A percentile compares a stretch with the other conserved stretches of the same genome.
Conservation (phyloP, 2,888 invertebrate genomes). For the Proisotoma minuta region DNA sequence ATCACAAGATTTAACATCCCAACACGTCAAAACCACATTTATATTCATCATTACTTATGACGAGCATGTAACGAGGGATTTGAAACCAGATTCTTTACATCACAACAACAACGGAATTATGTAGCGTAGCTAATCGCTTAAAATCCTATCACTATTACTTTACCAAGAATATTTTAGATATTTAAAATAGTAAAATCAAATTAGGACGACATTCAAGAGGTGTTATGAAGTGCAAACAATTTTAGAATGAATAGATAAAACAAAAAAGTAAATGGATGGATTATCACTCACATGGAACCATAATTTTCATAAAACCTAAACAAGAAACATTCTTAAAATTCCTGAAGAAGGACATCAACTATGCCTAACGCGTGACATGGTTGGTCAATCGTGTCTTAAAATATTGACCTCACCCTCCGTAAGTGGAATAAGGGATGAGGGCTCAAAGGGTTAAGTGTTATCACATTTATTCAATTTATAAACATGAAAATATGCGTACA, state of each 20-base stretch:
- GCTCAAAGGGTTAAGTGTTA: too few species aligned
- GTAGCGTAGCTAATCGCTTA: too few species aligned
- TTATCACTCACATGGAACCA: neutral
- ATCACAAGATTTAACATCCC: constrained; percentile 3
- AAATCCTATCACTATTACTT: too few species aligned
- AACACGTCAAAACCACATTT: constrained; percentile 10
- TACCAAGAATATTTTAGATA: too few species aligned
- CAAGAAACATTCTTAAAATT: constrained; percentile 12
- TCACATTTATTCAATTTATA: too few species aligned
- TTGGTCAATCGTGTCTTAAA: constrained; percentile 16
- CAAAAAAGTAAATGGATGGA: neutral
- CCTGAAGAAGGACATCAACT: constrained; percentile 8
- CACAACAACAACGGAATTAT: too few species aligned
- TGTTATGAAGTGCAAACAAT: neutral
- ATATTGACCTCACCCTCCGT: constrained; percentile 8
- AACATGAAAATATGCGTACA: too few species aligned
- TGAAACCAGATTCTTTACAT: constrained; percentile 1
- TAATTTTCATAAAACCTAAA: neutral
- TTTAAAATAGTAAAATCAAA: too few species aligned
- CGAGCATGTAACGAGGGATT: neutral
- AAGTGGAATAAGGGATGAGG: too few species aligned
- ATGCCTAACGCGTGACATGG: constrained; percentile 25
- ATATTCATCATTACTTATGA: constrained; percentile 7
- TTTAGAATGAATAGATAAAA: neutral
- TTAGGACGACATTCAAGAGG: too few species aligned